Conservation (phyloP, 2,888 invertebrate species). For the Metalampra italica region DNA sequence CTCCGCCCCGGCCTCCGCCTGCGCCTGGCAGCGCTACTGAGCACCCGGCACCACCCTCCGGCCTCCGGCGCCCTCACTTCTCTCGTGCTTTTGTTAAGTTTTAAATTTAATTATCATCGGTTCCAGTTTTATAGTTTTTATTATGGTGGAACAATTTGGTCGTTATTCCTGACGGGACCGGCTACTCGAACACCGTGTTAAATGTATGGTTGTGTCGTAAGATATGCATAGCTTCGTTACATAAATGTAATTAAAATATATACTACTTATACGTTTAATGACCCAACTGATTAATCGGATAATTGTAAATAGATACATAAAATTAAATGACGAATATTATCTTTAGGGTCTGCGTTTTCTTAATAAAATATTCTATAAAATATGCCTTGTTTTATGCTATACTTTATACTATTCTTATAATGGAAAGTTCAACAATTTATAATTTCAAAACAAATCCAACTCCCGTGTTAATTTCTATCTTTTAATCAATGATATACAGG, state of each 20-base stretch:
- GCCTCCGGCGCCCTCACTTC: not conserved
- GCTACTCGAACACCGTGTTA: constrained; percentile 65
- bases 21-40: constrained; percentile 76
- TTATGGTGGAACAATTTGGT: constrained; percentile 67
- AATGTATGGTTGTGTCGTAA: constrained; percentile 79
- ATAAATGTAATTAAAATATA: constrained; percentile 61
- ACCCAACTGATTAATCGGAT: constrained; percentile 62
- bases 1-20: constrained; percentile 52
- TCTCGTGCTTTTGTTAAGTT: constrained; percentile 74
- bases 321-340: constrained; percentile 53
- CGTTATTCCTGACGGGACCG: constrained; percentile 36
- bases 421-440: not conserved
- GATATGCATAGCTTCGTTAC: constrained; percentile 75
- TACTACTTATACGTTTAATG: constrained; percentile 62
- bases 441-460: too few relatives aligned
- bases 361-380: constrained; percentile 64
- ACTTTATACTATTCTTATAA: not conserved
- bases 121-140: constrained; percentile 75
- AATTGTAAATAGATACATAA: constrained; percentile 66
- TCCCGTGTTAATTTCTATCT: too few relatives aligned
- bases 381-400: constrained; percentile 11
- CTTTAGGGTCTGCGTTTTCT: constrained; percentile 71
- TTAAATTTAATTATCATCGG: constrained; percentile 67
- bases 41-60: constrained; percentile 13
- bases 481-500: too few relatives aligned